phyloP scores from a whole-genome alignment of 2,797 vertebrate genomes.

The Fistularia commersonii region DNA sequence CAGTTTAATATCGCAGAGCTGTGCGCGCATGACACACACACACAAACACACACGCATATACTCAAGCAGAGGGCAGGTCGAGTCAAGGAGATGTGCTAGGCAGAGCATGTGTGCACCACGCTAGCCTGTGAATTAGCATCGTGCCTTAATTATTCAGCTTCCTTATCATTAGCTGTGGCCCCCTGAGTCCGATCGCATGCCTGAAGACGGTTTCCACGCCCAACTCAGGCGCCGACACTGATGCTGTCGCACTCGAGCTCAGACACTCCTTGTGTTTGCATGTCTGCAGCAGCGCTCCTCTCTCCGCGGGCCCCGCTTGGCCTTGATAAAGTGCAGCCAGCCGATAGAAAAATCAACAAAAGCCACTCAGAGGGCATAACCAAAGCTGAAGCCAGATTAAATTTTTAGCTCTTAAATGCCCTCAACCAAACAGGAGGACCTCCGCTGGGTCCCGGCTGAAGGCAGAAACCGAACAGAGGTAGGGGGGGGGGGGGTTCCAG shows the following conservation, averaged over 20 bases:
- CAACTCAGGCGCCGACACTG: no score
- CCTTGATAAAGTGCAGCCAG: constrained; percentile 23
- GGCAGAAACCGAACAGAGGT: constrained; percentile 18
- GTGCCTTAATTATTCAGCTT: constrained; percentile 40
- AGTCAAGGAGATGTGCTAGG: neutral
- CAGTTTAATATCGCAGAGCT: no score
- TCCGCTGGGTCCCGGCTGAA: constrained; percentile 24
- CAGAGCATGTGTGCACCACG: constrained; percentile 16
- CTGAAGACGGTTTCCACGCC: neutral
- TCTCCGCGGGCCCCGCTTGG: no score
- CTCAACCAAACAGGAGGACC: constrained; percentile 28
- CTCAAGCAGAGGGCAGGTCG: constrained; percentile 40
- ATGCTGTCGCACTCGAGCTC: no score
- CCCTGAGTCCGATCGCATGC: constrained; percentile 7
- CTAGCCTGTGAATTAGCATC: constrained; percentile 31
- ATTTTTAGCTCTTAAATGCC: constrained; percentile 33
- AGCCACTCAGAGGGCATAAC: constrained; percentile 7
- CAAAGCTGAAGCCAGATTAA: constrained; percentile 21
- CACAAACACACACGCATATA: constrained; percentile 8
- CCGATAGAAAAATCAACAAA: constrained; percentile 29
- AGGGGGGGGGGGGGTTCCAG: constrained; percentile 27
- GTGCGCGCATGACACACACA: neutral
- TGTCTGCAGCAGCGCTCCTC: no score
- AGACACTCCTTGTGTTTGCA: no score
- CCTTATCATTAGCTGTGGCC: constrained; percentile 31